These are phyloP conservation scores for Nowickia ferox DNA, from an alignment of 2,888 invertebrate genomes.

Conservation along the genomic window DNA sequence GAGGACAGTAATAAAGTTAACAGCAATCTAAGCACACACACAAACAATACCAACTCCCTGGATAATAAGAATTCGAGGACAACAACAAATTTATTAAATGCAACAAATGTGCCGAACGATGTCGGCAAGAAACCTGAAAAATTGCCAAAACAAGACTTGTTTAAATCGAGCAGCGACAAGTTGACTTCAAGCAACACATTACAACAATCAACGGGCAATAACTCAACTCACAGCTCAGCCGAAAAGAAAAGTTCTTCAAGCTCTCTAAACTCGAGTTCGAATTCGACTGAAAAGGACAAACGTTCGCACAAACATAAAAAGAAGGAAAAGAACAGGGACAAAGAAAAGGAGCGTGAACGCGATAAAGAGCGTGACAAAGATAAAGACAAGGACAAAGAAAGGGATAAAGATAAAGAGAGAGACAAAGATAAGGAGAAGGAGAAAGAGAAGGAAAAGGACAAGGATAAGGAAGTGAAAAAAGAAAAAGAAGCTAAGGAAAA, in stretches of 20 bases:
- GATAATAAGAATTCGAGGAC: conserved; percentile 66
- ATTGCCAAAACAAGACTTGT: conserved; percentile 71
- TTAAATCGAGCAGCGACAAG: conserved; percentile 72
- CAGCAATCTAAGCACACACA: conserved; percentile 18
- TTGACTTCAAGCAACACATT: conserved; percentile 56
- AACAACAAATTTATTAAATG: conserved; percentile 16
- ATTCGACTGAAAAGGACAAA: conserved; percentile 79
- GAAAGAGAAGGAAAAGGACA: conserved; percentile 72
- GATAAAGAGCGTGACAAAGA: conserved; percentile 78
- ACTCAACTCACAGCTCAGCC: conserved; percentile 22
- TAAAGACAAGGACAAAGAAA: conserved; percentile 75
- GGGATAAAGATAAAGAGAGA: conserved; percentile 69
- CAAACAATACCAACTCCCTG: conserved; percentile 39
- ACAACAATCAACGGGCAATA: conserved; percentile 33
- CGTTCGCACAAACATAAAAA: conserved; percentile 87
- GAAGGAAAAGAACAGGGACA: conserved; percentile 88
- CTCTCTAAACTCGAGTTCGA: conserved; percentile 41
- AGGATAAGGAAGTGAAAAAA: conserved; percentile 70
- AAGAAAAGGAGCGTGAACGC: conserved; percentile 84
- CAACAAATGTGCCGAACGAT: conserved; percentile 56
- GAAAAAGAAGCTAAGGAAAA: conserved; percentile 69
- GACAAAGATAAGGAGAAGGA: conserved; percentile 75
- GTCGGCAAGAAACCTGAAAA: conserved; percentile 71
- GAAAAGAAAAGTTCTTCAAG: conserved; percentile 77
- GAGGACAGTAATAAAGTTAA: conserved; percentile 70